These are phyloP conservation scores for Coilia nasus DNA, from an alignment of 2,797 vertebrate genomes.

Conservation along the genomic window DNA sequence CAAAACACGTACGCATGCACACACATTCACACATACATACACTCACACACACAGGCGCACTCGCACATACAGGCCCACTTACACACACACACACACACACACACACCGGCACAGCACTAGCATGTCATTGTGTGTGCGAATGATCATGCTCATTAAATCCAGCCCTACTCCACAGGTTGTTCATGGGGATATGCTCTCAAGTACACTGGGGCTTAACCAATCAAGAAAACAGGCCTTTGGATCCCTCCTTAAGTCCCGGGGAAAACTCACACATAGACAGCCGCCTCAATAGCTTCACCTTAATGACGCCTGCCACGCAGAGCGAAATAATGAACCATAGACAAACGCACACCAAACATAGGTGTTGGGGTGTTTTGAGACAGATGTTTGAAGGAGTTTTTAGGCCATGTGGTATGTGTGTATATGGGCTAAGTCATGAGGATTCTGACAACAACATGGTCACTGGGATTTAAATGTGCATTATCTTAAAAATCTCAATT, in stretches of 20 bases:
- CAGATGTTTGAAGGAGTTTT: not conserved
- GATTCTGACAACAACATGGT: not conserved
- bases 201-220: constrained; percentile 41
- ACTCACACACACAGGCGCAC: no score
- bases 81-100: no score
- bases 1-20: not conserved
- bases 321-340: constrained; percentile 37
- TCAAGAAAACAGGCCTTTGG: constrained; percentile 45
- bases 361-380: not conserved
- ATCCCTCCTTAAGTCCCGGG: constrained; percentile 42
- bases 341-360: not conserved
- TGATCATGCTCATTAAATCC: constrained; percentile 3
- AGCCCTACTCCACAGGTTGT: not conserved
- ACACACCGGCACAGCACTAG: no score
- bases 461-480: not conserved
- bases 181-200: constrained; percentile 44
- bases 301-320: constrained; percentile 44
- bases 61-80: no score
- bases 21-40: not conserved
- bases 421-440: not conserved
- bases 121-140: not conserved
- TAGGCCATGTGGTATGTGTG: not conserved
- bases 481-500: not conserved
- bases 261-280: constrained; percentile 26
- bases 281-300: constrained; percentile 32